phyloP scores from a whole-genome alignment of 2,797 vertebrate species.

The Masticophis lateralis region DNA sequence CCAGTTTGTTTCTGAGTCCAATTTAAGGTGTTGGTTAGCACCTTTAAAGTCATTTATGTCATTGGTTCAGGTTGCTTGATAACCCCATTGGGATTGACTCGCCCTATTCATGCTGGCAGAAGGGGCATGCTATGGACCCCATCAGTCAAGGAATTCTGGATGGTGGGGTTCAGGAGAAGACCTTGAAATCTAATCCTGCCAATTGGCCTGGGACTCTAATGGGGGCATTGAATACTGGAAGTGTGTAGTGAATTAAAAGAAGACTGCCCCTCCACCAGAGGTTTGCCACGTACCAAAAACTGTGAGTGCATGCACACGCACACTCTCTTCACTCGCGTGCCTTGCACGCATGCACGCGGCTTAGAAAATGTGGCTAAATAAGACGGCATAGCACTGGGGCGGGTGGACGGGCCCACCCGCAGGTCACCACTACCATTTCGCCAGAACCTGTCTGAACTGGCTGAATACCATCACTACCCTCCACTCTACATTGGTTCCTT shows the following conservation, averaged over 20 bases:
- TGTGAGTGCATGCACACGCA: no score
- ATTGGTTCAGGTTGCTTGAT: not conserved
- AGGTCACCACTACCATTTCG: no score
- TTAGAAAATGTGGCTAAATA: no score
- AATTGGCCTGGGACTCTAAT: not conserved
- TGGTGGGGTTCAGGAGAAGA: not conserved
- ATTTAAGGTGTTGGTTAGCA: not conserved
- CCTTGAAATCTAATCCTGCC: not conserved
- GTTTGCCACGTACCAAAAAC: no score
- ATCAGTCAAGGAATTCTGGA: not conserved
- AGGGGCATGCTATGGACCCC: not conserved
- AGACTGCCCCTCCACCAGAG: not conserved
- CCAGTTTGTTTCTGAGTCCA: not conserved
- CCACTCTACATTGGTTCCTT: not conserved
- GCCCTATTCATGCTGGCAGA: not conserved
- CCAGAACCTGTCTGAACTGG: no score
- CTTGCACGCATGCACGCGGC: no score
- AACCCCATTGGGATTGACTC: not conserved
- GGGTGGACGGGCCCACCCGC: no score
- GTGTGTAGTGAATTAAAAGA: not conserved
- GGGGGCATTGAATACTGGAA: not conserved
- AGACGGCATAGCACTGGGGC: no score
- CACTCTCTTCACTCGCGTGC: no score
- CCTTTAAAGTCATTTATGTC: not conserved
- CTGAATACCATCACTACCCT: no score